Evolutionary conservation across 2,797 vertebrate species (phyloP), one percentile per base, ranked within the genome.

Genomic region (Spinus pinus): DNA sequence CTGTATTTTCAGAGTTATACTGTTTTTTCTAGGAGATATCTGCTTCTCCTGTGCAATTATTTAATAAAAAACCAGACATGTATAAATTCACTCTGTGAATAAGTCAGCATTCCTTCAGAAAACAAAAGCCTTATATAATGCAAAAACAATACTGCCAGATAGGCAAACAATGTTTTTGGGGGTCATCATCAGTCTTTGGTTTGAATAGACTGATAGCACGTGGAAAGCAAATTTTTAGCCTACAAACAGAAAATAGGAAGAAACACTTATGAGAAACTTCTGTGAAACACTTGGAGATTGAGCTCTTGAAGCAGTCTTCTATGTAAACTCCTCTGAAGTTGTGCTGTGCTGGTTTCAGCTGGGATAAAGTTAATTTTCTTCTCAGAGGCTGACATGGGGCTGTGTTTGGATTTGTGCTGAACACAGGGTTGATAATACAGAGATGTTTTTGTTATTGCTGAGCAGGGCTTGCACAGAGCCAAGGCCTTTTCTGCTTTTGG

Each of bases 321-420:
- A n/a, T 30, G 27, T 60, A 77, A 19, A 19, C 5, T 54, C 39
- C 20, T 49, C 17, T 61, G 44, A 83, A 42, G 33, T 41, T 90
- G 37, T n/a, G 46, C 12, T 44, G 46, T n/a, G 28, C 71, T 75
- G 15, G 6, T 53, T 75, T 60, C 53, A 60, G n/a, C 19, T 46
- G 28, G 54, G 46, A 28, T 60, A 75, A 25, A 7, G 53, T 44
- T 37, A 66, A 51, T n/a, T 51, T 28, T 44, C 22, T 3, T 58
- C 10, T 1, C 7, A 10, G 8, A 27, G 9, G 1, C 46, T 66
- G 61, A 4, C 0, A 13, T 6, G 6, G 44, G 27, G 27, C 18
- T 37, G 46, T 58, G 61, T 1, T 37, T 16, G 10, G 27, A 15
- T 67, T 51, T 67, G 53, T 51, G 46, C 71, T 67, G 71, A 66